Evolutionary conservation across 1,140 invertebrate species (phyloP), one percentile per base, ranked within the genome.

Genomic region (Bombus sibiricus): DNA sequence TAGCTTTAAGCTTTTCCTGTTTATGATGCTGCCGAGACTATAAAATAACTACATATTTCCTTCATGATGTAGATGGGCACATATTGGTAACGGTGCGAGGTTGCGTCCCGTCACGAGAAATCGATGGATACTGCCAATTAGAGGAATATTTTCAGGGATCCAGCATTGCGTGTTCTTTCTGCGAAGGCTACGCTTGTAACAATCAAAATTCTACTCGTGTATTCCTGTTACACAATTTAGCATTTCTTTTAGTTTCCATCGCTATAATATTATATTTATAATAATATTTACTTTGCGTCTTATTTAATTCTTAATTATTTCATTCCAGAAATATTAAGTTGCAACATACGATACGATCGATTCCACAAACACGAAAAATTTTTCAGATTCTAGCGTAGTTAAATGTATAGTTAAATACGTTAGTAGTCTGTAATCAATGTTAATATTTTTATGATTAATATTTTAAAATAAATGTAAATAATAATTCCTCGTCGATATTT

Each of bases 131-230:
- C 83, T 94, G 93, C 72, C 66, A 90, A 25, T 83, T 90, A 62
- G 57, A 85, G 77, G 84, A 92, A 80, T 74, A 77, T 82, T 93
- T 88, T 73, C 90, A 92, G 43, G 88, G 91, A 32, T 92, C 94
- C 13, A 87, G 62, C 39, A 86, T 94, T 34, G 83, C 90, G 43
- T 94, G 94, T 71, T 89, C 76, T 72, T 94, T 94, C 80, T 94
- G 94, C 85, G 72, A 90, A 3, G 81, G 89, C 18, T 88, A 94
- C 76, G 92, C 87, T 72, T 94, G 94, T 85, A 94, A 94, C 79
- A 15, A 39, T 53, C 88, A 88, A 81, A 71, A 5, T 47, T 69
- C 73, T 4, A 32, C 43, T 25, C 8, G 62, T 71, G 22, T 41
- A 34, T 77, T 57, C 2, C 15, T 68, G 2, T 15, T 13, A 8